Evolutionary conservation across 64 coral and sea anemone genomes (phyloP), one percentile per base, ranked within the genome.

Genomic region (Catalaphyllia jardinei): DNA sequence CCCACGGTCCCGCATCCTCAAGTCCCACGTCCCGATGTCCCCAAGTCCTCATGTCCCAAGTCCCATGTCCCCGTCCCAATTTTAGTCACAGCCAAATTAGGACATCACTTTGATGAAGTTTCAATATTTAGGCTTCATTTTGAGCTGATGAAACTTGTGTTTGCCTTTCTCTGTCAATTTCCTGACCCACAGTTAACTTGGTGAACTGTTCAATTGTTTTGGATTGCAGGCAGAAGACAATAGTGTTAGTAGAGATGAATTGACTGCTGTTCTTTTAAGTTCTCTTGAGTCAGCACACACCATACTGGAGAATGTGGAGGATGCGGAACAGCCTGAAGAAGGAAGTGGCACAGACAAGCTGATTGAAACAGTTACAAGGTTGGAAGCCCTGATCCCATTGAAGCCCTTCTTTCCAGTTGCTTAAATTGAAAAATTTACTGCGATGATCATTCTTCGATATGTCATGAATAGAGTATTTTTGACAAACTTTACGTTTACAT

Each of bases 181-280:
- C 42, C 42, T 46, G 42, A 46, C 7, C 7, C 42, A 46, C 42
- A 46, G 42, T 46, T 46, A 46, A 14, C 54, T 57, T 57, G 54
- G 54, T 57, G 10, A 1, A 57, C 54, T 57, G 10, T 14, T 9
- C 8, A 57, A 57, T 57, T 54, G 35, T 0, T 73, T 90, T 62
- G 13, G n/a, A 57, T 18, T 80, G 31, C 50, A 97, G 95, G 91
- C 93, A 74, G 94, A 99, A 87, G 90, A 99, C 86, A 94, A 91
- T 91, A 93, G 94, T 38, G 97, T 99, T 27, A 93, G 94, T 28
- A 90, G 92, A 81, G 97, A 99, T 99, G 97, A 99, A 62, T 62
- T 99, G 69, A 99, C 91, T 71, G 94, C 97, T n/a, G 93, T 99
- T 42, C 79, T 99, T 13, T 72, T 99, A 17, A 99, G 97, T 31